A percentile compares a stretch with the other conserved stretches of the same genome.
These are phyloP conservation scores for Phylloscopus collybita DNA, from an alignment of 2,797 vertebrate species.

Conservation along the genomic window DNA sequence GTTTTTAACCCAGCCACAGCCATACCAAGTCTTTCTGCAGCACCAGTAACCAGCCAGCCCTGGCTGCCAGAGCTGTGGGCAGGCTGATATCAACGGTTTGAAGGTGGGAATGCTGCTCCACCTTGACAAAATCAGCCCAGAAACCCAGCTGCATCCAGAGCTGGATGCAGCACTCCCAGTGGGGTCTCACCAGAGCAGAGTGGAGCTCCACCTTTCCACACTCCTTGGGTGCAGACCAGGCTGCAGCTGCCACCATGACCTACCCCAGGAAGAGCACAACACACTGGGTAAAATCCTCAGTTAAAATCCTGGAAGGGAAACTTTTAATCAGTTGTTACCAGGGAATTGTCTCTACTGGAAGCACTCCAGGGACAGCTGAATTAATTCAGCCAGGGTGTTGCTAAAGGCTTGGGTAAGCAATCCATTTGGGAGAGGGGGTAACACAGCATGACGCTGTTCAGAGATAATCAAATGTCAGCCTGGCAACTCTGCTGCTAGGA, in stretches of 20 bases:
- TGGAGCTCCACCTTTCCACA: neutral
- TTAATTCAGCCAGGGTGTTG: conserved; percentile 31
- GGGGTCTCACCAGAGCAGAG: neutral
- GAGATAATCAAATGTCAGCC: conserved; percentile 60
- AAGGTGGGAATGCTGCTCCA: neutral
- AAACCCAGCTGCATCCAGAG: neutral
- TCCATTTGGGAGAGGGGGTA: conserved; percentile 52
- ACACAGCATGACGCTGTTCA: neutral
- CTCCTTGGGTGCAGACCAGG: neutral
- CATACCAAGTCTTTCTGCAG: neutral
- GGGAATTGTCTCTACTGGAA: conserved; percentile 36
- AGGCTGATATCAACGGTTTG: too few species aligned
- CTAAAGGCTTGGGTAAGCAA: conserved; percentile 45
- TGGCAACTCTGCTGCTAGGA: conserved; percentile 31
- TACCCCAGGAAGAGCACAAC: neutral
- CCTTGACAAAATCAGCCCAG: neutral
- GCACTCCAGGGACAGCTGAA: conserved; percentile 22
- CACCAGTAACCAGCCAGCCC: neutral
- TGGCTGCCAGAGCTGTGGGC: neutral
- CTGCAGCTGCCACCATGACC: fast-evolving
- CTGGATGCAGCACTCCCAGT: neutral
- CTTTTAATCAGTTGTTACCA: neutral
- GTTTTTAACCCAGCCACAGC: neutral
- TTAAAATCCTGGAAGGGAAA: neutral
- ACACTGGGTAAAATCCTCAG: neutral